Base-by-base conservation (phyloP, 53 echinoderm and acorn worm species). In the Actinopyga echinites region DNA sequence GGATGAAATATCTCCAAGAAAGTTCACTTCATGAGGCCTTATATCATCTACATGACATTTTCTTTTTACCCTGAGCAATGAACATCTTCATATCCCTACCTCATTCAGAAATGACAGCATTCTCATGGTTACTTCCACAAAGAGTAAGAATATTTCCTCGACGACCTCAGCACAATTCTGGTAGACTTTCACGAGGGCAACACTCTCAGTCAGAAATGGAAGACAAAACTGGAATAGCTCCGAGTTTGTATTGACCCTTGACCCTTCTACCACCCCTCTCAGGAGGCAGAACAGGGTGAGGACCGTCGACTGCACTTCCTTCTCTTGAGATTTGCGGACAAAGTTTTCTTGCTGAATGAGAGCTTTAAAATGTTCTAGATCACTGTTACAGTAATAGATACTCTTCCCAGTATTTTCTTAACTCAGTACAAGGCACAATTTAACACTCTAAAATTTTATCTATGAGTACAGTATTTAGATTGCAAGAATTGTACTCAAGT, bases 321-420 rank as follows among this genome's bases (percentile, higher is more conserved):
- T 86, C 22, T 89, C 80, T 31, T 90, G 92, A 55, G 94, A 87
- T 24, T 86, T 87, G 12, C 89, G 49, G 56, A 80, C 80, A 83
- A 99, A 99, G 25, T 94, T 86, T 79, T 95, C 94, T 57, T 87
- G 90, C 34, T 95, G 92, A 60, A 99, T 81, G 44, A 95, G 77
- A 19, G 79, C 65, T 30, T 85, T 89, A 85, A 94, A 99, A 43
- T 88, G 83, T n/a, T 91, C 89, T 58, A 95, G 99, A n/a, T n/a
- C n/a, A n/a, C n/a, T n/a, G n/a, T n/a, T n/a, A n/a, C n/a, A n/a
- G n/a, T n/a, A n/a, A n/a, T n/a, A n/a, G n/a, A n/a, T n/a, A n/a
- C n/a, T n/a, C n/a, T n/a, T n/a, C n/a, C 17, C 17, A 44, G 12
- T 44, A 11, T 4, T 11, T 11, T 7, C 1, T 44, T 44, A 13